Percentiles rank a stretch among this genome's conserved stretches.
These are phyloP conservation scores for Coelinius sp. DNA, from an alignment of 2,888 invertebrate species.

Conservation along the genomic window DNA sequence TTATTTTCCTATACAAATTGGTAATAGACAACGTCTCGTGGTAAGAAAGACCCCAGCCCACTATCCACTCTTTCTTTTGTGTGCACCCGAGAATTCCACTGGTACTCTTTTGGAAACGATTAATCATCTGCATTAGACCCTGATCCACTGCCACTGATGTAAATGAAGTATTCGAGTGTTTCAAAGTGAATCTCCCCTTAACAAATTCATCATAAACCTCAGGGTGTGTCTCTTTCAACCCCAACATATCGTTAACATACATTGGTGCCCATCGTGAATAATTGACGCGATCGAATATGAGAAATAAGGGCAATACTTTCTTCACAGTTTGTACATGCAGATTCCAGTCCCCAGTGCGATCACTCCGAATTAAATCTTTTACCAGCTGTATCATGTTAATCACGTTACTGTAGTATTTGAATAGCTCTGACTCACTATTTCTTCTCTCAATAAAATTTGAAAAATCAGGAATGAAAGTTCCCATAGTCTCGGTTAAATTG, in stretches of 20 bases:
- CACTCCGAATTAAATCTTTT: slow-evolving; percentile 14
- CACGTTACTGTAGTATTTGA: neutral
- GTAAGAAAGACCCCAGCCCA: neutral
- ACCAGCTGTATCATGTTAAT: neutral
- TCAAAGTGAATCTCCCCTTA: neutral
- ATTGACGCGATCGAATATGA: neutral
- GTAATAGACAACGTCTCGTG: neutral
- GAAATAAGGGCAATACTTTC: neutral
- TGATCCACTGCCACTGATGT: slow-evolving; percentile 19
- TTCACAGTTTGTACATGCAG: neutral
- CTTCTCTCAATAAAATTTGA: neutral
- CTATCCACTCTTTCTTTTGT: neutral
- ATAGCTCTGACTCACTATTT: neutral
- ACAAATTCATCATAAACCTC: neutral
- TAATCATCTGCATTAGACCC: slow-evolving; percentile 15
- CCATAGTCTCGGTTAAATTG: neutral
- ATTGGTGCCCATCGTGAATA: slow-evolving; percentile 17
- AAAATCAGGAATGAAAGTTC: neutral
- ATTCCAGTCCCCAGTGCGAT: slow-evolving; percentile 25
- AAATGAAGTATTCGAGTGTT: slow-evolving; percentile 18
- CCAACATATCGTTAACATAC: slow-evolving; percentile 7
- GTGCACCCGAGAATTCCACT: neutral
- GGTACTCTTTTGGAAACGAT: neutral
- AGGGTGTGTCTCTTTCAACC: neutral
- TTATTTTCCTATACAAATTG: slow-evolving; percentile 18